phyloP scores from a whole-genome alignment of 1,140 invertebrate species.

The Ostrea denselamellosa region DNA sequence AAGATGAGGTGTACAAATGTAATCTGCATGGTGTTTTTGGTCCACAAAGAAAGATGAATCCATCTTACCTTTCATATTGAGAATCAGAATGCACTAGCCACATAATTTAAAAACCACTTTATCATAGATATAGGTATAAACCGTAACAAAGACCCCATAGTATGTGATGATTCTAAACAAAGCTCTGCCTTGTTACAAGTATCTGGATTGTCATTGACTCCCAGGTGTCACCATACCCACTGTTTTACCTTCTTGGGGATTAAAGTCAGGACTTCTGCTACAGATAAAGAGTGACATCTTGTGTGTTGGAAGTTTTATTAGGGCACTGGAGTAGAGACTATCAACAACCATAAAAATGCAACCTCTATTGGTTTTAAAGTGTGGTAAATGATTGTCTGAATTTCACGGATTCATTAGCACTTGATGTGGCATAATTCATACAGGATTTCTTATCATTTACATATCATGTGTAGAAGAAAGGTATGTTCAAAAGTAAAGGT shows the following conservation, averaged over 20 bases:
- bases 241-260: slow-evolving; percentile 16
- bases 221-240: not conserved
- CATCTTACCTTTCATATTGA: slow-evolving; percentile 16
- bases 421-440: slow-evolving; percentile 38
- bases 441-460: slow-evolving; percentile 28
- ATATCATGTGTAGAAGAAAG: slow-evolving; percentile 10
- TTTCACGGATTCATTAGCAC: not conserved
- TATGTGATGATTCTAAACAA: slow-evolving; percentile 40
- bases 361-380: not conserved
- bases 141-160: slow-evolving; percentile 16
- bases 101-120: slow-evolving; percentile 24
- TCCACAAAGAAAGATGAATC: not conserved
- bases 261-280: not conserved
- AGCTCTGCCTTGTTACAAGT: not conserved
- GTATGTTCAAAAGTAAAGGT: slow-evolving; percentile 29
- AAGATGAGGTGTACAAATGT: not conserved
- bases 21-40: not conserved
- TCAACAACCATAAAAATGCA: slow-evolving; percentile 19
- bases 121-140: slow-evolving; percentile 17
- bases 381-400: slow-evolving; percentile 15
- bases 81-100: slow-evolving; percentile 6
- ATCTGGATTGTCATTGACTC: not conserved
- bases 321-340: not conserved
- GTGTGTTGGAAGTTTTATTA: not conserved
- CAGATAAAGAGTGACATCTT: not conserved